These are phyloP conservation scores for Drosophila ironensis DNA, from an alignment of 1,140 invertebrate species.

Conservation along the genomic window DNA sequence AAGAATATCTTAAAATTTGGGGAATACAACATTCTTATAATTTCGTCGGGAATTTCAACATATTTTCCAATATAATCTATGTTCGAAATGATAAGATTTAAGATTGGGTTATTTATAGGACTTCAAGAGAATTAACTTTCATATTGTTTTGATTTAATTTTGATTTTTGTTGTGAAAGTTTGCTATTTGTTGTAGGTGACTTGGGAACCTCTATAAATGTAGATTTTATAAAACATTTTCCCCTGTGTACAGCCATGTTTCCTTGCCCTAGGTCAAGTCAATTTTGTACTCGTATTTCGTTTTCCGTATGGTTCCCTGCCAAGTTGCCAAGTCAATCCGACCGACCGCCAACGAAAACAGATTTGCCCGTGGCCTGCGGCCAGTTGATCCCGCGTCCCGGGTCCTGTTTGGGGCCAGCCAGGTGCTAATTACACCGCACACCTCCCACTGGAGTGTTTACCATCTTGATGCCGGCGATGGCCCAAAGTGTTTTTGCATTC, in stretches of 20 bases:
- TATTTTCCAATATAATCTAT: too few species aligned
- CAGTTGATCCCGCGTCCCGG: constrained; percentile 13
- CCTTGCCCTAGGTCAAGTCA: neutral
- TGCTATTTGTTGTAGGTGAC: too few species aligned
- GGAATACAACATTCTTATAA: too few species aligned
- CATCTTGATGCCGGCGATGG: constrained; percentile 32
- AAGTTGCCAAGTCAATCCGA: constrained; percentile 10
- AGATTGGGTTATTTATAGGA: too few species aligned
- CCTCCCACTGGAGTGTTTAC: constrained; percentile 1
- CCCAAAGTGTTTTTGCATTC: constrained; percentile 57
- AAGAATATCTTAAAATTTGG: too few species aligned
- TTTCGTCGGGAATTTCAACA: too few species aligned
- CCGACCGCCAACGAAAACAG: constrained; percentile 1
- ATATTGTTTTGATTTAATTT: too few species aligned
- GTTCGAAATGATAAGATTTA: too few species aligned
- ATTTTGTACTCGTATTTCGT: neutral
- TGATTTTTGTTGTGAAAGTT: too few species aligned
- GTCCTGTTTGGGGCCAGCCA: constrained; percentile 34
- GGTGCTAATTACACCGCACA: constrained; percentile 70
- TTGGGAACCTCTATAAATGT: too few species aligned
- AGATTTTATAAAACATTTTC: neutral
- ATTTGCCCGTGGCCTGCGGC: constrained; percentile 15
- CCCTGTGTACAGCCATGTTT: neutral
- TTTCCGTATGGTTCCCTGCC: too few species aligned
- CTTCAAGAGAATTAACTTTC: too few species aligned